Conservation (phyloP, 2,113 vertebrate species). For the Triplophysa siluroides region DNA sequence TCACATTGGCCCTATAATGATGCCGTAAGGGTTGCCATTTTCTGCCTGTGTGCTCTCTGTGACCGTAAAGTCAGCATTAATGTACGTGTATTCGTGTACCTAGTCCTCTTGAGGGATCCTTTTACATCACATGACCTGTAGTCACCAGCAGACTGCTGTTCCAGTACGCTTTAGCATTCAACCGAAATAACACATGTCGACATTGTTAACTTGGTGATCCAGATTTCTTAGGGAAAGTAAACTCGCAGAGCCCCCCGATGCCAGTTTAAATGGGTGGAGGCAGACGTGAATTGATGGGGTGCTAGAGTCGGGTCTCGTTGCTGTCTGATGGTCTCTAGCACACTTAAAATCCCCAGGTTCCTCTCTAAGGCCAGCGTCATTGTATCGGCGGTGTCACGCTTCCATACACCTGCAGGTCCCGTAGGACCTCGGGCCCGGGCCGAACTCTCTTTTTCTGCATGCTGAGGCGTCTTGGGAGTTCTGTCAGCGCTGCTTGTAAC, state of each 20-base stretch:
- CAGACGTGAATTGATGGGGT: slow-evolving; percentile 44
- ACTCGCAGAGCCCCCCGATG: slow-evolving; percentile 30
- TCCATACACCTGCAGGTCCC: slow-evolving; percentile 32
- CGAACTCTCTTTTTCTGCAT: slow-evolving; percentile 53
- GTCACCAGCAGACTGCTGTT: not conserved
- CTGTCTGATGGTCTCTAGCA: slow-evolving; percentile 41
- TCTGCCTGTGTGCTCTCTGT: not conserved
- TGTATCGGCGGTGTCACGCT: slow-evolving; percentile 38
- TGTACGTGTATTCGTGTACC: not conserved
- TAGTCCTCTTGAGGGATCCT: slow-evolving; percentile 10
- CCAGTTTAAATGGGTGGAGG: slow-evolving; percentile 30
- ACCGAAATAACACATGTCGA: slow-evolving; percentile 12
- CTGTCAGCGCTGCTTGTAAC: slow-evolving; percentile 49
- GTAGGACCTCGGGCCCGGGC: slow-evolving; percentile 27
- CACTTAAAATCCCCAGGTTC: slow-evolving; percentile 46
- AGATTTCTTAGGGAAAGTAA: slow-evolving; percentile 38
- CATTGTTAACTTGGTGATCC: slow-evolving; percentile 31
- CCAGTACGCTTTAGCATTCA: not conserved
- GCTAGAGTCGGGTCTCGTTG: slow-evolving; percentile 16
- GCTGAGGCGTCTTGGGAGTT: slow-evolving; percentile 67
- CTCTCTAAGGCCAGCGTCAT: not conserved
- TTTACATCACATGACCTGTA: slow-evolving; percentile 16
- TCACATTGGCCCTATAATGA: slow-evolving; percentile 25
- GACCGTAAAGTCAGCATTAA: slow-evolving; percentile 13
- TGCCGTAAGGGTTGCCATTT: slow-evolving; percentile 10